Evolutionary conservation across 2,888 invertebrate species (phyloP), one percentile per base, ranked within the genome.

Genomic region (Netelia virgata): DNA sequence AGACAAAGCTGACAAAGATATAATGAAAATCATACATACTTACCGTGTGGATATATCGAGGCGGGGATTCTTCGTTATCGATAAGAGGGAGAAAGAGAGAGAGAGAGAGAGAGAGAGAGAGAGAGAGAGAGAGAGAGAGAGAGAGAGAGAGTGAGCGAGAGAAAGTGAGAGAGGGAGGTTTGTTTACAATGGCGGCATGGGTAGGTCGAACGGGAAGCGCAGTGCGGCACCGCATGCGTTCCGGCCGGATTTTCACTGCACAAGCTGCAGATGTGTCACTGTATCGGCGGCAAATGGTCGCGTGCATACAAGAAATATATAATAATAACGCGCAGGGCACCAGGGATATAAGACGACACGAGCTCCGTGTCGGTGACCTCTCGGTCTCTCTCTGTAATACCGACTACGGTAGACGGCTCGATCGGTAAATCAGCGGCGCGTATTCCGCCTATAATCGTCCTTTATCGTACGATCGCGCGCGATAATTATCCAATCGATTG

Each of bases 181-280:
- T 28, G 59, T 23, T n/a, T 43, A 43, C 11, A 68, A 69, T 69
- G 77, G 69, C 69, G 77, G 28, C 59, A 57, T 87, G 73, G 84
- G 83, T 85, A 83, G 66, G 47, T 47, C 77, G 50, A 23, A 36
- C 5, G 47, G 77, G 61, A 61, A 47, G 77, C n/a, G 50, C 53
- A 69, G 6, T 69, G 69, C 69, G 77, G 28, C 3, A 28, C 28
- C 50, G 59, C 69, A 43, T 28, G 43, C 76, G 57, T n/a, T 8
- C 5, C 36, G 47, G 47, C 57, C 18, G 16, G 5, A 18, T 50
- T 47, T 69, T 28, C 28, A 28, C 28, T 63, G 77, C 69, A 77
- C 68, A 53, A 47, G 47, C 10, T 47, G 11, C 3, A 14, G 11
- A 47, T 47, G 10, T 47, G 11, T 47, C 47, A 14, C 47, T 10